Conservation (phyloP, 1,140 invertebrate species). For the Bombus vancouverensis region DNA sequence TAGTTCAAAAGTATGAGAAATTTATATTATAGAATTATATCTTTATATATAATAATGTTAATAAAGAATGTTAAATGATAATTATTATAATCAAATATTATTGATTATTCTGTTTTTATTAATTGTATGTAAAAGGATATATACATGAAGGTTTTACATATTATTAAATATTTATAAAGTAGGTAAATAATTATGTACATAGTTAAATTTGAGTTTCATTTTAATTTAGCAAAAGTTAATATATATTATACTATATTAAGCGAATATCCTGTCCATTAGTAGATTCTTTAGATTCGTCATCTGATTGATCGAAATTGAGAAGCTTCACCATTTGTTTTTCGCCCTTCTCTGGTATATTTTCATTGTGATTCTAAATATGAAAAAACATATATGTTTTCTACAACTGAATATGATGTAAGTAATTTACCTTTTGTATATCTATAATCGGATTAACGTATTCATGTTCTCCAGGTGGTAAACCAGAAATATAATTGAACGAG, state of each 20-base stretch:
- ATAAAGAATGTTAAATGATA: not conserved
- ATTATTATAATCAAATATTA: not conserved
- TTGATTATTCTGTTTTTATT: constrained; percentile 2
- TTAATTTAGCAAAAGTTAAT: not conserved
- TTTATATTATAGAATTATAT: constrained; percentile 15
- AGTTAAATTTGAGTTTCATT: not conserved
- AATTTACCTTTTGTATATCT: not conserved
- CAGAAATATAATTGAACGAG: constrained; percentile 50
- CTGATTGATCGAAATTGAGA: constrained; percentile 8
- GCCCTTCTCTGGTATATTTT: not conserved
- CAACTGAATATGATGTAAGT: not conserved
- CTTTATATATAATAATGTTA: not conserved
- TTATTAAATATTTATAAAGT: constrained; percentile 10
- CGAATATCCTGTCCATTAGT: not conserved
- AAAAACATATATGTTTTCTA: not conserved
- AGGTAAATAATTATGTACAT: constrained; percentile 12
- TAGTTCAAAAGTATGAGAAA: not conserved
- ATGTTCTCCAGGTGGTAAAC: constrained; percentile 76
- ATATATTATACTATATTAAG: constrained; percentile 11
- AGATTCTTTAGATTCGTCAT: not conserved
- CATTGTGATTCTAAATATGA: not conserved
- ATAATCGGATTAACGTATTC: constrained; percentile 78
- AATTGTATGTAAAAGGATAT: not conserved
- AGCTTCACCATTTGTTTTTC: not conserved
- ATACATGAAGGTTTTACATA: not conserved